Conservation (phyloP, 2,797 vertebrate species). For the Rhinella marina region DNA sequence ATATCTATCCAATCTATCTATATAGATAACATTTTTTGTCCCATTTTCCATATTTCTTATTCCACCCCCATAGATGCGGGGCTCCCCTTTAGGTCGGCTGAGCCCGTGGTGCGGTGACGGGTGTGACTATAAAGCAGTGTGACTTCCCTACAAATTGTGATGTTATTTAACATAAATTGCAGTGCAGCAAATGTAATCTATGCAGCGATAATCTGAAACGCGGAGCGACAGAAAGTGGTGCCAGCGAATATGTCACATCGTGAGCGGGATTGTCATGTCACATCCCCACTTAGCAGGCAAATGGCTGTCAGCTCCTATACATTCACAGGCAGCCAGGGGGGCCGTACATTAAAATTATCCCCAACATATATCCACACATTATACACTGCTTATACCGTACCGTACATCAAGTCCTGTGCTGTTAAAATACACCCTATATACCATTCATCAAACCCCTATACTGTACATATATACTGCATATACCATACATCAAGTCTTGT, state of each 20-base stretch:
- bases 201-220: neutral
- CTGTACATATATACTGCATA: no score
- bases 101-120: neutral
- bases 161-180: neutral
- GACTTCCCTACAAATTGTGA: conserved; percentile 10
- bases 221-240: conserved; percentile 36
- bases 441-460: no score
- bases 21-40: neutral
- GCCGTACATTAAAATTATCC: neutral
- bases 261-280: conserved; percentile 23
- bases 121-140: neutral
- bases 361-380: neutral
- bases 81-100: neutral
- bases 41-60: neutral
- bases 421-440: no score
- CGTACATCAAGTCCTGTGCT: no score
- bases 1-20: no score
- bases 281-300: neutral
- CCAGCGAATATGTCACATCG: conserved; percentile 36
- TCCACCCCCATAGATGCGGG: neutral
- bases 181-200: neutral
- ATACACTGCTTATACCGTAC: neutral
- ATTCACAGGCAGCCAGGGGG: neutral
- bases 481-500: no score
- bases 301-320: conserved; percentile 32